Percentiles rank a stretch among this genome's conserved stretches.
Conservation (phyloP, 2,888 invertebrate genomes). For the Volucella inflata region DNA sequence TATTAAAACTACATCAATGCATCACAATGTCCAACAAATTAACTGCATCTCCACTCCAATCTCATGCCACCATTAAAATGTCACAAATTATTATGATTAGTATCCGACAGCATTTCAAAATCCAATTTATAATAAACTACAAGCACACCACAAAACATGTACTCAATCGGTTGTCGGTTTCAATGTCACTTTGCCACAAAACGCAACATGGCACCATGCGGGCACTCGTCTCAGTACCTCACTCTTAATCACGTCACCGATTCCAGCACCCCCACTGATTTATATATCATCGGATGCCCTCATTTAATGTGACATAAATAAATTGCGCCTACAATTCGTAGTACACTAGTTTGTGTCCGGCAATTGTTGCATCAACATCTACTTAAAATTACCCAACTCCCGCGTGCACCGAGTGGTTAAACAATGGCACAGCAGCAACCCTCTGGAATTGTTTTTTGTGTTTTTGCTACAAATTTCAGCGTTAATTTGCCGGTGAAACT, state of each 20-base stretch:
- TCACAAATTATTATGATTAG: conserved; percentile 6
- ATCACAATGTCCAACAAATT: no score
- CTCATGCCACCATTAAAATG: conserved; percentile 1
- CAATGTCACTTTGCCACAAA: not conserved
- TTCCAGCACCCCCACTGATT: conserved; percentile 47
- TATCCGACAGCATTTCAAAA: conserved; percentile 18
- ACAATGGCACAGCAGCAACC: conserved; percentile 1
- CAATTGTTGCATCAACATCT: conserved; percentile 48
- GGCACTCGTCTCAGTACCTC: conserved; percentile 13
- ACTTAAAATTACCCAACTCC: conserved; percentile 25
- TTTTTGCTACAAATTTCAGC: conserved; percentile 51
- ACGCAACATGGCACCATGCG: conserved; percentile 30
- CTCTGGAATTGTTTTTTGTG: not conserved
- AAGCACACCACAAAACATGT: conserved; percentile 5
- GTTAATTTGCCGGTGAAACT: conserved; percentile 49
- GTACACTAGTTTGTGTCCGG: not conserved
- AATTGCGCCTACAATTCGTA: conserved; percentile 29
- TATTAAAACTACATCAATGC: no score
- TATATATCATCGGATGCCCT: conserved; percentile 40
- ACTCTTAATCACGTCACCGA: conserved; percentile 29
- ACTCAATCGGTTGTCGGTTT: conserved; percentile 45
- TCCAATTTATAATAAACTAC: conserved; percentile 32
- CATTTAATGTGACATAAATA: conserved; percentile 59
- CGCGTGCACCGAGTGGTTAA: not conserved
- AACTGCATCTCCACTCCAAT: not conserved